These are phyloP conservation scores for Rhamnusium bicolor DNA, from an alignment of 2,888 invertebrate species.

Conservation along the genomic window DNA sequence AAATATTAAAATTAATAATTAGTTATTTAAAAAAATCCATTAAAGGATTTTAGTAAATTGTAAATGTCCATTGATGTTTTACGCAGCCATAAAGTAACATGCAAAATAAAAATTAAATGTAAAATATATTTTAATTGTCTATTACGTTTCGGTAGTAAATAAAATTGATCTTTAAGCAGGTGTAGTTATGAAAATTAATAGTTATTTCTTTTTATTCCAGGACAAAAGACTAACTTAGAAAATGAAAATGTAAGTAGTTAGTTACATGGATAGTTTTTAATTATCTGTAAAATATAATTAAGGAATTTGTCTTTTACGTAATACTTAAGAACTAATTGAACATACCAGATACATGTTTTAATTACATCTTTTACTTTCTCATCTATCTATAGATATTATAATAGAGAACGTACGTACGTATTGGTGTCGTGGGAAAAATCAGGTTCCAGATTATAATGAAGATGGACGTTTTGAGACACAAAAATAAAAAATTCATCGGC, in stretches of 20 bases:
- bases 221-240: neutral
- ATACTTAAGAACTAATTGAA: neutral
- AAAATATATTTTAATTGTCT: constrained; percentile 32
- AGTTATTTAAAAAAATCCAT: constrained; percentile 43
- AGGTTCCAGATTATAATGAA: too few species aligned
- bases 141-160: constrained; percentile 30
- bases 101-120: constrained; percentile 30
- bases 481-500: too few species aligned
- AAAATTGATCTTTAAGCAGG: constrained; percentile 11
- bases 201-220: neutral
- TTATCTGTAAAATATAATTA: neutral
- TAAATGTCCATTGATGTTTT: constrained; percentile 27
- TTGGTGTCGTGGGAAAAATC: too few species aligned
- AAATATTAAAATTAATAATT: constrained; percentile 48
- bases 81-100: constrained; percentile 31
- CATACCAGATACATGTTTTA: neutral
- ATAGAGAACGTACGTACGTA: too few species aligned
- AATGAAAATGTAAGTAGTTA: neutral
- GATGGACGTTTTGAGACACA: too few species aligned
- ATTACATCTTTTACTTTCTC: too few species aligned
- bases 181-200: constrained; percentile 30
- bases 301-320: neutral
- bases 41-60: constrained; percentile 34
- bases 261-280: neutral
- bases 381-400: too few species aligned